Conservation (phyloP, 2,888 invertebrate species). For the Apamea epomidion region DNA sequence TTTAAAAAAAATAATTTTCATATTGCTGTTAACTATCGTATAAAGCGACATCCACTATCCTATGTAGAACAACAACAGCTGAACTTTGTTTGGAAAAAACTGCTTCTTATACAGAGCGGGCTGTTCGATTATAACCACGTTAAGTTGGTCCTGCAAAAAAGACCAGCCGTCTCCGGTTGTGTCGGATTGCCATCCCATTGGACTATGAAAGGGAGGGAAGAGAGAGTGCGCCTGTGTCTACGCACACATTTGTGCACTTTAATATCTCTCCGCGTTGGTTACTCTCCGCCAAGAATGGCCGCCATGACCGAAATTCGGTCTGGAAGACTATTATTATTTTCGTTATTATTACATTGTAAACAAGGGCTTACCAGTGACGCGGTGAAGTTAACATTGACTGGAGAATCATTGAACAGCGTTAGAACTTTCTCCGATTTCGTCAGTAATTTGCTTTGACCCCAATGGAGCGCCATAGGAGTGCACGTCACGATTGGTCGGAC, state of each 20-base stretch:
- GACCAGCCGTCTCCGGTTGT: neutral
- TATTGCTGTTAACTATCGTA: neutral
- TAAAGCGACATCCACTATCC: neutral
- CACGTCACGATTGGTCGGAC: conserved; percentile 93
- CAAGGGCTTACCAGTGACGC: conserved; percentile 85
- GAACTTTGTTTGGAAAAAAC: neutral
- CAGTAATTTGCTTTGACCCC: conserved; percentile 91
- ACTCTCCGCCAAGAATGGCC: neutral
- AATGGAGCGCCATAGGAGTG: conserved; percentile 91
- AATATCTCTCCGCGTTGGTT: neutral
- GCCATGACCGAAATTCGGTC: neutral
- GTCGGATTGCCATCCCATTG: neutral
- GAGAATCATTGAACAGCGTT: conserved; percentile 92
- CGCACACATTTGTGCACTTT: neutral
- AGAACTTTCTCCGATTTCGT: conserved; percentile 86
- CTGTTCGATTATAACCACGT: neutral
- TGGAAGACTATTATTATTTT: neutral
- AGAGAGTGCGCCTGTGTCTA: neutral
- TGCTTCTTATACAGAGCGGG: neutral
- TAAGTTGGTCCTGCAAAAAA: neutral
- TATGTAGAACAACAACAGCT: neutral
- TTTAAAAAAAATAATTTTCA: neutral
- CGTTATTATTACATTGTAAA: neutral
- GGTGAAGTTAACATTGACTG: conserved; percentile 91
- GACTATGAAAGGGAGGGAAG: neutral